Base-by-base conservation (phyloP, 2,797 vertebrate species). In the Selene dorsalis region DNA sequence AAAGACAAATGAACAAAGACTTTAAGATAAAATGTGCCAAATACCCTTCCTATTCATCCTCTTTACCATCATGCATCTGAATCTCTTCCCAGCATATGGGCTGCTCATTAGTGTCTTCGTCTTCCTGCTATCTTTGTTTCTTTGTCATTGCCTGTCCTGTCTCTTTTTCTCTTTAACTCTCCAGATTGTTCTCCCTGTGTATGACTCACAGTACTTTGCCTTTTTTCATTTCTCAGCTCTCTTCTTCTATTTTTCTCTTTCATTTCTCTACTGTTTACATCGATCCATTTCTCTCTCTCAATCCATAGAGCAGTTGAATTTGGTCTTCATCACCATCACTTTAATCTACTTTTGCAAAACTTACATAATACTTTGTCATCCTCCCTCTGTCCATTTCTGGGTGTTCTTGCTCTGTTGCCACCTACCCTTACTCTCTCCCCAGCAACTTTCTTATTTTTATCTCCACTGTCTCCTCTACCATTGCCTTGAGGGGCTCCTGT, bases 311-410 rank as follows among this genome's bases (percentile, higher is more conserved):
- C 12, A 41, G 13, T 56, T 6, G 32, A 30, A 43, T 59, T 82
- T 47, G 43, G 59, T 82, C 63, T 75, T 65, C 65, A 85, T 78
- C 50, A 48, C 30, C n/a, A 38, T 68, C 65, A 53, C 66, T 66
- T 69, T 75, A 56, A 66, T 72, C 56, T 86, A 57, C 58, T 60
- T 72, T 78, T 74, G 28, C n/a, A 68, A 41, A 41, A 39, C 56
- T 67, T 75, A 47, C 75, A 66, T 61, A 43, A 26, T 11, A 70
- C 28, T 77, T 73, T 62, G 38, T 76, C 64, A 73, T 59, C 73
- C 26, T 71, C 32, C 35, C 18, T 53, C 45, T 56, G 62, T 69
- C 62, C 60, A 48, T 72, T 71, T 66, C 52, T 63, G 50, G 60
- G 47, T 52, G 20, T 81, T 20, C 74, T 78, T 72, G 24, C 58